Conservation (phyloP, 2,113 vertebrate genomes). For the Solea solea region DNA sequence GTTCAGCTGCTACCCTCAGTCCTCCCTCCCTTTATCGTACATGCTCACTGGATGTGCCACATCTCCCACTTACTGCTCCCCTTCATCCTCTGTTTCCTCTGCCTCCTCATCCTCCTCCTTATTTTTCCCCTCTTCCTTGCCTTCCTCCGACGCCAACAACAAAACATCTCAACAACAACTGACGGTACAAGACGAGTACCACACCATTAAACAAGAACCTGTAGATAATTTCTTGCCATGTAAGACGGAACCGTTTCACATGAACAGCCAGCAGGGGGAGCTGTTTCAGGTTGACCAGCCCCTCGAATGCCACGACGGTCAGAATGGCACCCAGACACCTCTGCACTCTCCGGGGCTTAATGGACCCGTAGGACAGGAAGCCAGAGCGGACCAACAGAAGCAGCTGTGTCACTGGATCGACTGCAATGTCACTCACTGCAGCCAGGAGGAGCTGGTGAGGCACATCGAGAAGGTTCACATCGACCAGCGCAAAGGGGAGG, state of each 20-base stretch:
- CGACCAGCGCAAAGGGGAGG: slow-evolving; percentile 95
- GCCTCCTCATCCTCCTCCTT: slow-evolving; percentile 75
- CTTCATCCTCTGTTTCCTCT: slow-evolving; percentile 74
- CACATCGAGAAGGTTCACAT: slow-evolving; percentile 97
- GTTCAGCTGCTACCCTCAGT: slow-evolving; percentile 69
- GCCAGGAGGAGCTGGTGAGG: slow-evolving; percentile 94
- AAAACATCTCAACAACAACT: slow-evolving; percentile 68
- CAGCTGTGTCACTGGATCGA: slow-evolving; percentile 93
- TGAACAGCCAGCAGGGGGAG: slow-evolving; percentile 76
- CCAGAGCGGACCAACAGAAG: slow-evolving; percentile 57
- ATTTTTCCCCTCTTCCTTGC: slow-evolving; percentile 53
- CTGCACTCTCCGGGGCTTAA: slow-evolving; percentile 61
- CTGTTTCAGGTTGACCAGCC: slow-evolving; percentile 59
- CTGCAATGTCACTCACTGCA: slow-evolving; percentile 88
- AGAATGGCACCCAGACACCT: slow-evolving; percentile 32
- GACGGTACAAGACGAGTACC: slow-evolving; percentile 66
- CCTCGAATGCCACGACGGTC: slow-evolving; percentile 22
- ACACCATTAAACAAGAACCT: slow-evolving; percentile 89
- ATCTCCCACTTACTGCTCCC: slow-evolving; percentile 63
- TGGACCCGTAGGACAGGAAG: slow-evolving; percentile 63
- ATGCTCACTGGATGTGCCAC: slow-evolving; percentile 56
- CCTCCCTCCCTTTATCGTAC: slow-evolving; percentile 49
- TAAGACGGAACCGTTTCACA: slow-evolving; percentile 80
- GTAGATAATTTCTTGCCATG: slow-evolving; percentile 83
- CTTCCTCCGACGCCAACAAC: slow-evolving; percentile 33